phyloP scores from a whole-genome alignment of 2,888 invertebrate species.

The Corythucha ciliata region DNA sequence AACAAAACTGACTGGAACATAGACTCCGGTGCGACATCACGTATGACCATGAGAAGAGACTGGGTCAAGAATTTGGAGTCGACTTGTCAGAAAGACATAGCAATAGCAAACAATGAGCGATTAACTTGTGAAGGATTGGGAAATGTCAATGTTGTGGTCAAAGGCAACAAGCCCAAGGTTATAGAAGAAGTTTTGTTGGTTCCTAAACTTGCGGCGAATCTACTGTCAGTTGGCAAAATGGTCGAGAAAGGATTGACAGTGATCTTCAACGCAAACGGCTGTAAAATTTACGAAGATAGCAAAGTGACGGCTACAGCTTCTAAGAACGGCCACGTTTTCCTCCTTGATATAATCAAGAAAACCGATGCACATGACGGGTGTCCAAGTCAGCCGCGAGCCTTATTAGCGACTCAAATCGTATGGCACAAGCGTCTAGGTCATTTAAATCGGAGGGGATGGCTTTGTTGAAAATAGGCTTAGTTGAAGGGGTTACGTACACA shows the following conservation, averaged over 20 bases:
- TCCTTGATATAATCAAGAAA: too few species aligned
- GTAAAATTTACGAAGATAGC: not conserved
- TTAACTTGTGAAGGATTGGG: too few species aligned
- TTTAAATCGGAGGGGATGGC: slow-evolving; percentile 21
- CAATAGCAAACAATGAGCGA: slow-evolving; percentile 1
- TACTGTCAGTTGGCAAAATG: slow-evolving; percentile 32
- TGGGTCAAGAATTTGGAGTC: slow-evolving; percentile 9
- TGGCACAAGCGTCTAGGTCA: slow-evolving; percentile 28
- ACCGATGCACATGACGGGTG: too few species aligned
- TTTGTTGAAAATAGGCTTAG: slow-evolving; percentile 18
- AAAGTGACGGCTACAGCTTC: not conserved
- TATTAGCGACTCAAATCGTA: slow-evolving; percentile 15
- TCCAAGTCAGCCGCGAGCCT: too few species aligned
- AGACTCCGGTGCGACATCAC: slow-evolving; percentile 19
- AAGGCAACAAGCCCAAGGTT: too few species aligned
- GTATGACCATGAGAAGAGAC: slow-evolving; percentile 18
- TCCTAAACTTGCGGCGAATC: slow-evolving; percentile 32
- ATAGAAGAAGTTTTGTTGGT: slow-evolving; percentile 18
- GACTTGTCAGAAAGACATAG: not conserved
- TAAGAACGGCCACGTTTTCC: not conserved
- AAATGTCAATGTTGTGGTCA: too few species aligned
- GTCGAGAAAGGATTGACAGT: slow-evolving; percentile 28
- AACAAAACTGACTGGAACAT: slow-evolving; percentile 8
- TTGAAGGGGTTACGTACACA: slow-evolving; percentile 6
- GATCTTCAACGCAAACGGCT: slow-evolving; percentile 5